phyloP scores from a whole-genome alignment of 2,797 vertebrate species.

The Tadarida brasiliensis region DNA sequence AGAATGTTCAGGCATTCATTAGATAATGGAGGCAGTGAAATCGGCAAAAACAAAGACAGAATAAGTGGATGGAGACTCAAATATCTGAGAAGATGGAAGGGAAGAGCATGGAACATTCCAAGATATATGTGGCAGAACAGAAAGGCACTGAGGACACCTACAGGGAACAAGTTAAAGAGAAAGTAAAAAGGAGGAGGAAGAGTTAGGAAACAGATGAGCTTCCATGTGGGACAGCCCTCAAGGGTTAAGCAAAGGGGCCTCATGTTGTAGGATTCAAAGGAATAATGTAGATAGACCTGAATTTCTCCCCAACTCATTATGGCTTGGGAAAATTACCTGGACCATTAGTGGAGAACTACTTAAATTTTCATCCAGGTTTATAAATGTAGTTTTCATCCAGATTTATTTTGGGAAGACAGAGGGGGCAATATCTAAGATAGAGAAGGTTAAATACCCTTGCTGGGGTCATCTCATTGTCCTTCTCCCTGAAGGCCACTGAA shows the following conservation, averaged over 20 bases:
- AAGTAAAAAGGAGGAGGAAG: not conserved
- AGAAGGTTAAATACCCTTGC: not conserved
- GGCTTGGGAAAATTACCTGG: not conserved
- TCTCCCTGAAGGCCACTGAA: not conserved
- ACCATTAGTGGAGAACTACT: not conserved
- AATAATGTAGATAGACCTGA: not conserved
- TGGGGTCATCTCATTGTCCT: not conserved
- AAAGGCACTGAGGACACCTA: constrained; percentile 23
- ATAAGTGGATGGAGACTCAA: not conserved
- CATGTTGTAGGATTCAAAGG: not conserved
- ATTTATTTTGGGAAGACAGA: not conserved
- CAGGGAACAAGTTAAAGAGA: constrained; percentile 43
- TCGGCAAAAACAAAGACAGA: not conserved
- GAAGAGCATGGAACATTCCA: not conserved
- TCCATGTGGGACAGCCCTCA: not conserved
- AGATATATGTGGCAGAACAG: not conserved
- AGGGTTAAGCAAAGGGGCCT: not conserved
- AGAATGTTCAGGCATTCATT: not conserved
- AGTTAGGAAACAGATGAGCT: not conserved
- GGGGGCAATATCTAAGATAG: not conserved
- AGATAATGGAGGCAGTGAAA: not conserved
- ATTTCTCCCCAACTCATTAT: not conserved
- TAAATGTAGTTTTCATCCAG: not conserved
- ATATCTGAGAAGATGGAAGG: not conserved
- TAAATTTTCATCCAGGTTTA: not conserved